phyloP scores from a whole-genome alignment of 2,888 invertebrate genomes.

The Chirona hameri region DNA sequence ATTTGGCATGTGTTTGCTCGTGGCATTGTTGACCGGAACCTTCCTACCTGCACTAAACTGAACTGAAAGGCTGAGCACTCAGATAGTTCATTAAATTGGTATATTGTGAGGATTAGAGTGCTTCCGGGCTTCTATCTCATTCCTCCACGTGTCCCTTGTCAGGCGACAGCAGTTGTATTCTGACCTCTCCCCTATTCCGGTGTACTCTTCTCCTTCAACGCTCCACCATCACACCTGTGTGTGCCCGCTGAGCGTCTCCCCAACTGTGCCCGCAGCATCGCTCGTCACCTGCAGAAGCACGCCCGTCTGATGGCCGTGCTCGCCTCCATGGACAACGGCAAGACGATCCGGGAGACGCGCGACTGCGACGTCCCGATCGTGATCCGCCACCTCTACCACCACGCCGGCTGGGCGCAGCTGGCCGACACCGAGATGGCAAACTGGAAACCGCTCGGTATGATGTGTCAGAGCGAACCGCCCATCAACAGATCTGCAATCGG shows the following conservation, averaged over 20 bases:
- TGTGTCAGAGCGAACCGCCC: background rate
- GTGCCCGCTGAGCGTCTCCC: background rate
- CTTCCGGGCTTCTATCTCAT: too few species aligned
- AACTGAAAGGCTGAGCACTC: too few species aligned
- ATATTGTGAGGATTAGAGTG: too few species aligned
- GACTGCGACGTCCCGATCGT: constrained; percentile 49
- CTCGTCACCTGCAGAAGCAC: constrained; percentile 52
- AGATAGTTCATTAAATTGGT: too few species aligned
- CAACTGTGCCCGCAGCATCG: constrained; percentile 47
- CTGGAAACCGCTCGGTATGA: constrained; percentile 49
- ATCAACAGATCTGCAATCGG: too few species aligned
- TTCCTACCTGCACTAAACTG: too few species aligned
- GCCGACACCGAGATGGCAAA: constrained; percentile 47
- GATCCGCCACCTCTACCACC: constrained; percentile 53
- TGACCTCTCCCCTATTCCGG: too few species aligned
- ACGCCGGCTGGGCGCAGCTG: constrained; percentile 52
- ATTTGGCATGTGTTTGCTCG: background rate
- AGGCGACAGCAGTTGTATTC: too few species aligned
- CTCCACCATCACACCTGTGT: too few species aligned
- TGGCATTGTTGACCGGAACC: too few species aligned
- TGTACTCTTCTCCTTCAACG: too few species aligned
- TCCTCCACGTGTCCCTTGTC: too few species aligned
- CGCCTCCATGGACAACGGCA: constrained; percentile 51
- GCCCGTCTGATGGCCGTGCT: constrained; percentile 50
- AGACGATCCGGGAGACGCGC: constrained; percentile 49